Conservation (phyloP, 2,113 vertebrate genomes). For the Dolichallabes microphthalmus region DNA sequence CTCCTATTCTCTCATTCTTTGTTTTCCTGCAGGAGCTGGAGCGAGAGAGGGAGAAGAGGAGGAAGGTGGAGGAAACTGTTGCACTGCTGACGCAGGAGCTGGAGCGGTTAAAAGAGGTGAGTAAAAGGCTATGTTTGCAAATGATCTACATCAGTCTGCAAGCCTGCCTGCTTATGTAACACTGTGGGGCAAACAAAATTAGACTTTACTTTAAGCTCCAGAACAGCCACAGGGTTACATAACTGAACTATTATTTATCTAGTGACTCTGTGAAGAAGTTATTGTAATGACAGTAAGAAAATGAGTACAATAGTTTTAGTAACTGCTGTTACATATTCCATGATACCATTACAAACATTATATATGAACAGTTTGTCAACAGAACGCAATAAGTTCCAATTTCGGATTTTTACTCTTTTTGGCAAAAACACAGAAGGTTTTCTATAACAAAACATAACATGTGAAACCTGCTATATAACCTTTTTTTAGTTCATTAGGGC, state of each 20-base stretch:
- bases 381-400: no score
- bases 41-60: conserved; percentile 62
- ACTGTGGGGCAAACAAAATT: background rate
- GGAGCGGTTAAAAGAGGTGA: conserved; percentile 71
- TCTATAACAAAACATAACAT: no score
- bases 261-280: background rate
- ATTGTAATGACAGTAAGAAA: background rate
- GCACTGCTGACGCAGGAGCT: conserved; percentile 65
- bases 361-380: no score
- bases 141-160: background rate
- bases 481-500: no score
- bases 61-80: conserved; percentile 65
- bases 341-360: background rate
- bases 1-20: background rate
- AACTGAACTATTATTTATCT: background rate
- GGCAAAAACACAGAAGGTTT: no score
- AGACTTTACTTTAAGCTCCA: background rate
- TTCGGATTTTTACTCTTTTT: no score
- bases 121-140: background rate
- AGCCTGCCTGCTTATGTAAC: conserved; percentile 48
- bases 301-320: background rate
- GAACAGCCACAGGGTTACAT: no score
- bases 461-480: no score
- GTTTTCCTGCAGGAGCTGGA: conserved; percentile 65
- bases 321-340: background rate